Percentiles rank a stretch among this genome's conserved stretches.
Conservation (phyloP, 1,140 invertebrate genomes). For the Drosophila serrata region DNA sequence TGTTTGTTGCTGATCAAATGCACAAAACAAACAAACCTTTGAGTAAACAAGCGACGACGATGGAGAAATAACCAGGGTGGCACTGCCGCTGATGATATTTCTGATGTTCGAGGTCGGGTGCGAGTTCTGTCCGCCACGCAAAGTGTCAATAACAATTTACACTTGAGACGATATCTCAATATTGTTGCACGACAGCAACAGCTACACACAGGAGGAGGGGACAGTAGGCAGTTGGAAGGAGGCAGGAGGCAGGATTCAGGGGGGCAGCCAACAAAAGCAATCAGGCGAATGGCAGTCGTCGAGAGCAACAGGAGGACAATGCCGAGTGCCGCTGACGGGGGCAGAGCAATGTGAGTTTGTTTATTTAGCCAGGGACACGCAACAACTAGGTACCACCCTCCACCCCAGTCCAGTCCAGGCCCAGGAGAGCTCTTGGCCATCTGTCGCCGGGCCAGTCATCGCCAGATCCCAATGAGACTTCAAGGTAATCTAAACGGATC, state of each 20-base stretch:
- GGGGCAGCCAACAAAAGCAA: slow-evolving; percentile 29
- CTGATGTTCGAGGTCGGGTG: slow-evolving; percentile 31
- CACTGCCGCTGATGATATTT: slow-evolving; percentile 68
- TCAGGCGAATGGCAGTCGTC: slow-evolving; percentile 21
- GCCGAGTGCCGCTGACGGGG: slow-evolving; percentile 12
- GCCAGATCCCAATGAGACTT: slow-evolving; percentile 10
- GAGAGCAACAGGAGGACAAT: slow-evolving; percentile 41
- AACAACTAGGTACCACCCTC: neutral
- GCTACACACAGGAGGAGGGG: slow-evolving; percentile 7
- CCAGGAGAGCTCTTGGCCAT: slow-evolving; percentile 8
- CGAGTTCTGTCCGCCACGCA: slow-evolving; percentile 51
- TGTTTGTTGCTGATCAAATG: slow-evolving; percentile 55
- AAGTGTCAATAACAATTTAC: slow-evolving; percentile 82
- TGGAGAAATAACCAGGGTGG: slow-evolving; percentile 32
- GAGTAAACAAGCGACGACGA: slow-evolving; percentile 47
- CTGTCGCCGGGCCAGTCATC: slow-evolving; percentile 27
- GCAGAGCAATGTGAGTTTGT: slow-evolving; percentile 41
- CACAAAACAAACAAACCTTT: slow-evolving; percentile 62
- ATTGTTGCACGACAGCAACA: slow-evolving; percentile 73
- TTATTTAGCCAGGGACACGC: slow-evolving; percentile 54
- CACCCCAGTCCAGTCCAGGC: neutral
- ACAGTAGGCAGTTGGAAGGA: neutral
- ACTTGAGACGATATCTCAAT: slow-evolving; percentile 83
- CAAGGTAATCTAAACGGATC: neutral
- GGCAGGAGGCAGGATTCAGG: neutral